Base-by-base conservation (phyloP, 2,888 invertebrate genomes). In the Lypha dubia region DNA sequence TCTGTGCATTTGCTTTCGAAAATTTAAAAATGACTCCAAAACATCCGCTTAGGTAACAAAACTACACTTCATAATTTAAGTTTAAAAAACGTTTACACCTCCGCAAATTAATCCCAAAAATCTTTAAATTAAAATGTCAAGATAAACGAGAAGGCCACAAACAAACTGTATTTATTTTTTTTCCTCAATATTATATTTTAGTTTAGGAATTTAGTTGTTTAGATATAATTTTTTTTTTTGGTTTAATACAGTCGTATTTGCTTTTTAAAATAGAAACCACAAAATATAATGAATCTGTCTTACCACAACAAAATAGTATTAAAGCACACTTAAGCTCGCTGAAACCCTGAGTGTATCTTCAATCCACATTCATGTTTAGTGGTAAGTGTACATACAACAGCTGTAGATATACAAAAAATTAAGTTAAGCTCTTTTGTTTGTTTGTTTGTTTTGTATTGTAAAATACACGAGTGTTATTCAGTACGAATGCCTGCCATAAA, bases 231-330 rank as follows among this genome's bases (percentile, higher is more conserved):
- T 67, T 51, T 8, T 1, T 67, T 20, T 35, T 6, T 32, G 6
- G 13, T 67, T n/a, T 24, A 41, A 3, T 17, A 13, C 41, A 7
- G 44, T 32, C 46, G 24, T 60, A n/a, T 46, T 20, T 6, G 7
- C 35, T 35, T 22, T 24, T 41, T 53, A 32, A 46, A 65, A 35
- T 65, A 35, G 67, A 56, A 65, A 56, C 75, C 75, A 75, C 63
- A 56, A 41, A 56, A 8, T 56, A 75, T 56, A 65, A 65, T 56
- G 35, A 32, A 46, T 35, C 32, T 65, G 44, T 46, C n/a, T 60
- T 46, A 46, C 44, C 63, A 28, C 63, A 63, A 28, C 44, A 46
- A 49, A 73, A 49, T 49, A 46, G 22, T 73, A 46, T 60, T 0
- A 46, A 65, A 38, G 41, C 56, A 44, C 38, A 32, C 9, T 65